phyloP scores from a whole-genome alignment of 2,113 vertebrate species.

The Hydrolagus affinis region DNA sequence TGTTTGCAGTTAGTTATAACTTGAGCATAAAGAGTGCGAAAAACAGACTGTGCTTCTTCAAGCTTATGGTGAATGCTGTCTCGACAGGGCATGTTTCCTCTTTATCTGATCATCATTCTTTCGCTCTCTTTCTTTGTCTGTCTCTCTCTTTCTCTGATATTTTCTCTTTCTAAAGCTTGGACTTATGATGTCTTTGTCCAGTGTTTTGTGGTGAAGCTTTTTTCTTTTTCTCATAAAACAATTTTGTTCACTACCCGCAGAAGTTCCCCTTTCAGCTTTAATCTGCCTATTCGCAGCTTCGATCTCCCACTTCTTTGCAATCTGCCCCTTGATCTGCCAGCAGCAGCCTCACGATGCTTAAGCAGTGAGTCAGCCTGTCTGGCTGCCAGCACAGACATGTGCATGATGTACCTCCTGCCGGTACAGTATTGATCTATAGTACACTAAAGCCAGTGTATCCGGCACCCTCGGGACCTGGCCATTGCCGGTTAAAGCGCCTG shows the following conservation, averaged over 20 bases:
- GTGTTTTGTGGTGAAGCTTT: too few relatives aligned
- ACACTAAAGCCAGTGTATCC: not conserved
- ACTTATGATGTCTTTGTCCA: too few relatives aligned
- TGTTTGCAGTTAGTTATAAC: not conserved
- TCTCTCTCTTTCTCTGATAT: not conserved
- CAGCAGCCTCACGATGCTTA: not conserved
- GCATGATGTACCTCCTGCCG: too few relatives aligned
- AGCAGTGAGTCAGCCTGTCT: not conserved
- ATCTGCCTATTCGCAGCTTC: too few relatives aligned
- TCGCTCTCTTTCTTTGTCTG: not conserved
- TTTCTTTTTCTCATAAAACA: too few relatives aligned
- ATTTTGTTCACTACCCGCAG: too few relatives aligned
- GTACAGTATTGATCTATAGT: too few relatives aligned
- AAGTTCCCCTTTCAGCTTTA: too few relatives aligned
- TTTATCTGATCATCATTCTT: not conserved
- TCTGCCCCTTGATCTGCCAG: not conserved
- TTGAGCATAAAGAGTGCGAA: not conserved
- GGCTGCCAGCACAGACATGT: not conserved
- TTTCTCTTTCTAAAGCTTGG: not conserved
- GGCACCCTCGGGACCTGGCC: too few relatives aligned
- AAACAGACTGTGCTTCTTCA: not conserved
- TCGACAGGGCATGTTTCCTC: not conserved
- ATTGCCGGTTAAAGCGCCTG: too few relatives aligned
- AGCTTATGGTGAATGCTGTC: not conserved
- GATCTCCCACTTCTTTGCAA: too few relatives aligned